phyloP scores from a whole-genome alignment of 1,140 invertebrate genomes.

The Tetramorium simillimum region DNA sequence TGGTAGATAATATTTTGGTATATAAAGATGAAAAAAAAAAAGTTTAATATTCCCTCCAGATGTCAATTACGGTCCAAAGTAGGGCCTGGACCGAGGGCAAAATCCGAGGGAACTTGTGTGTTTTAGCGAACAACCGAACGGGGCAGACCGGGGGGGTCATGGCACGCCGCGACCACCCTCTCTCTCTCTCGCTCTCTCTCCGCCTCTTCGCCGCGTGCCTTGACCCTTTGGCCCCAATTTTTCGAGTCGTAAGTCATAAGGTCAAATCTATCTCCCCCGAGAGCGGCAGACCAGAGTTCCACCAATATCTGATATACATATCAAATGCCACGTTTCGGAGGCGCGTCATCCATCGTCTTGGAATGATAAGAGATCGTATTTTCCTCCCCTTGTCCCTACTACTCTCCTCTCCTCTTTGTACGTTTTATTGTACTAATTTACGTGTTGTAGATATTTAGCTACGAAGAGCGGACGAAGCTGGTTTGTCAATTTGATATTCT shows the following conservation, averaged over 20 bases:
- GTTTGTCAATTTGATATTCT: background rate
- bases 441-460: background rate
- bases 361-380: conserved; percentile 9
- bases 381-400: background rate
- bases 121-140: conserved; percentile 47
- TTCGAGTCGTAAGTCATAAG: conserved; percentile 66
- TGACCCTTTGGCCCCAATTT: conserved; percentile 50
- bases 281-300: conserved; percentile 31
- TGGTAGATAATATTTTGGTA: conserved; percentile 77
- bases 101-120: conserved; percentile 69
- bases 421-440: background rate
- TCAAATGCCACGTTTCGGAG: conserved; percentile 14
- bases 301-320: conserved; percentile 37
- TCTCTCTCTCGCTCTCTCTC: conserved; percentile 22
- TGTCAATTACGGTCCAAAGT: conserved; percentile 77
- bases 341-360: conserved; percentile 45
- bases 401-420: background rate
- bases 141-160: conserved; percentile 31
- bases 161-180: conserved; percentile 45
- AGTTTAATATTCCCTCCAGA: conserved; percentile 72
- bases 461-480: background rate
- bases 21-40: conserved; percentile 70
- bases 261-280: conserved; percentile 51
- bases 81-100: conserved; percentile 75
- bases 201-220: conserved; percentile 22